Conservation (phyloP, 1,140 invertebrate species). For the Drosophila busckii region DNA sequence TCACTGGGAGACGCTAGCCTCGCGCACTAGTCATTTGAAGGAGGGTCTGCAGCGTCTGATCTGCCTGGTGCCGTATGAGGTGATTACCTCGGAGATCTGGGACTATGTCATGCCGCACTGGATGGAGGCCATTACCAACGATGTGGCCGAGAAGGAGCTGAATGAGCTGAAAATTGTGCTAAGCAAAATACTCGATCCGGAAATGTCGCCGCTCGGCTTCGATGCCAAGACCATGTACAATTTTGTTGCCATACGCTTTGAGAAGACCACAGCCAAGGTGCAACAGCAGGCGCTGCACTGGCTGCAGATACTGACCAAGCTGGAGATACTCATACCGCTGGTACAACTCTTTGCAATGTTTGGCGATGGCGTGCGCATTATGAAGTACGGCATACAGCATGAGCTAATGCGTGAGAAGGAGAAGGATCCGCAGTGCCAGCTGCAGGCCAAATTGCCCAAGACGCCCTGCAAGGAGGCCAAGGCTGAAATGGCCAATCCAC, state of each 20-base stretch:
- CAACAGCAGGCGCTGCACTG: conserved; percentile 96
- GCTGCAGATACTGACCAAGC: conserved; percentile 94
- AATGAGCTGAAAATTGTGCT: conserved; percentile 94
- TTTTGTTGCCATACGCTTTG: conserved; percentile 93
- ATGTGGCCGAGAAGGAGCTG: conserved; percentile 95
- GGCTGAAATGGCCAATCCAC: conserved; percentile 64
- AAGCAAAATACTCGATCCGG: conserved; percentile 97
- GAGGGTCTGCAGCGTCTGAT: conserved; percentile 95
- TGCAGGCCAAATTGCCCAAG: conserved; percentile 78
- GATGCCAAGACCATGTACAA: conserved; percentile 96
- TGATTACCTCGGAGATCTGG: conserved; percentile 97
- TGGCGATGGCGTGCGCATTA: conserved; percentile 87
- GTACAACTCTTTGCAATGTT: conserved; percentile 93
- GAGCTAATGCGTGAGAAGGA: conserved; percentile 80
- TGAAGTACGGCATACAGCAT: conserved; percentile 81
- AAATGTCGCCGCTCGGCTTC: conserved; percentile 96
- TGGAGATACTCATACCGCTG: conserved; percentile 94
- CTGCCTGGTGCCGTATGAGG: conserved; percentile 97
- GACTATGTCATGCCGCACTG: conserved; percentile 98
- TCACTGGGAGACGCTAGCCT: conserved; percentile 95
- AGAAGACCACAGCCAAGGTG: conserved; percentile 90
- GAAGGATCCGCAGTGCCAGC: conserved; percentile 35
- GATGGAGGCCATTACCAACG: conserved; percentile 98
- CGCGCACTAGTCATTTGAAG: conserved; percentile 94
- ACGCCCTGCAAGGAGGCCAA: conserved; percentile 70